A percentile compares a stretch with the other conserved stretches of the same genome.
Conservation (phyloP, 2,888 invertebrate species). For the Apodemia duryi region DNA sequence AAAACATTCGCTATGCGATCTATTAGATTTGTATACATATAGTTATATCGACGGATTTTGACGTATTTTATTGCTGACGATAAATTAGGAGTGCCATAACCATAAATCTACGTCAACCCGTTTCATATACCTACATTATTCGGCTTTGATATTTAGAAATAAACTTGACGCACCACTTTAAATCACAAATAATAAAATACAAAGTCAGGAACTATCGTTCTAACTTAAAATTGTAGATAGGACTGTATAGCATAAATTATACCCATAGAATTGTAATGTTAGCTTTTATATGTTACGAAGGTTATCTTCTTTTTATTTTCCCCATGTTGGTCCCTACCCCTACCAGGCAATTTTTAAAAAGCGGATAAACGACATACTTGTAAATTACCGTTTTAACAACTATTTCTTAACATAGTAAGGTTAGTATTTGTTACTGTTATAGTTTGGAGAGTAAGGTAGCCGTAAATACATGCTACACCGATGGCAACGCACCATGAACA, state of each 20-base stretch:
- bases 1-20: not conserved
- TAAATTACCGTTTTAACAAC: too few relatives aligned
- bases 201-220: constrained; percentile 20
- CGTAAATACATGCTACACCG: too few relatives aligned
- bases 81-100: constrained; percentile 72
- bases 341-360: too few relatives aligned
- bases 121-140: constrained; percentile 60
- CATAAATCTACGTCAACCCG: constrained; percentile 74
- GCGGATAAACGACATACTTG: too few relatives aligned
- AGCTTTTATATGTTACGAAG: not conserved
- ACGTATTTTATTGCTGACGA: constrained; percentile 59
- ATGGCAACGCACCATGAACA: too few relatives aligned
- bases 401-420: too few relatives aligned
- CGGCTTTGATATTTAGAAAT: constrained; percentile 52
- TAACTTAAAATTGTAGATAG: constrained; percentile 18
- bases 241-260: not conserved
- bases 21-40: constrained; percentile 29
- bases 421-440: too few relatives aligned
- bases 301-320: not conserved
- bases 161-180: constrained; percentile 42
- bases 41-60: constrained; percentile 56
- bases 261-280: not conserved
- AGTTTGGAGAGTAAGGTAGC: too few relatives aligned
- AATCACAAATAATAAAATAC: constrained; percentile 21
- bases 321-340: too few relatives aligned